Conservation (phyloP, 2,888 invertebrate genomes). For the Nematopogon swammerdamellus region DNA sequence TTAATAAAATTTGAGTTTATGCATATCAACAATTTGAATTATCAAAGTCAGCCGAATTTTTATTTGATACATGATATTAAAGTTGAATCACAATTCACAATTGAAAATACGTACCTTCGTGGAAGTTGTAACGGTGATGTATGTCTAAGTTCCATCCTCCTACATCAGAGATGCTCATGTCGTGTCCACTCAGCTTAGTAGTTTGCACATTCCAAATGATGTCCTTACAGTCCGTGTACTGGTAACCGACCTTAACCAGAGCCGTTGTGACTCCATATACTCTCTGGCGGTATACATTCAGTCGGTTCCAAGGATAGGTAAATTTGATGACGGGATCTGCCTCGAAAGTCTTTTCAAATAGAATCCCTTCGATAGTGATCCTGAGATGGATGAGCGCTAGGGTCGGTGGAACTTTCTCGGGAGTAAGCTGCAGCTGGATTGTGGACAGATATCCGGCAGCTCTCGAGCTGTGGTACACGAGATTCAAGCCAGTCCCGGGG, state of each 20-base stretch:
- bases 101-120: constrained; percentile 79
- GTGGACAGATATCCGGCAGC: constrained; percentile 92
- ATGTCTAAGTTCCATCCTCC: constrained; percentile 98
- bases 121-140: constrained; percentile 96
- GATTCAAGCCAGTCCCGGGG: constrained; percentile 90
- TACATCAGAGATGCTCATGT: constrained; percentile 95
- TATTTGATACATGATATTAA: too few species aligned
- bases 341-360: constrained; percentile 91
- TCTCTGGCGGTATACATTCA: constrained; percentile 93
- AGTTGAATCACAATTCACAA: too few species aligned
- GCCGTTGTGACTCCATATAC: constrained; percentile 97
- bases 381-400: constrained; percentile 86
- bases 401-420: constrained; percentile 75
- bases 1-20: too few species aligned
- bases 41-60: too few species aligned
- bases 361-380: constrained; percentile 92
- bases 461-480: constrained; percentile 94
- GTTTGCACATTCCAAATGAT: constrained; percentile 96
- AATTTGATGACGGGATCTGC: constrained; percentile 96
- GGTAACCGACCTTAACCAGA: constrained; percentile 93
- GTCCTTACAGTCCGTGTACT: constrained; percentile 88
- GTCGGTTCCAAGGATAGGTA: constrained; percentile 95
- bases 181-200: constrained; percentile 91
- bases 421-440: constrained; percentile 87
- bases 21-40: too few species aligned